A percentile compares a stretch with the other conserved stretches of the same genome.
phyloP scores from a whole-genome alignment of 2,888 invertebrate genomes.

The Aporophyla nigra region DNA sequence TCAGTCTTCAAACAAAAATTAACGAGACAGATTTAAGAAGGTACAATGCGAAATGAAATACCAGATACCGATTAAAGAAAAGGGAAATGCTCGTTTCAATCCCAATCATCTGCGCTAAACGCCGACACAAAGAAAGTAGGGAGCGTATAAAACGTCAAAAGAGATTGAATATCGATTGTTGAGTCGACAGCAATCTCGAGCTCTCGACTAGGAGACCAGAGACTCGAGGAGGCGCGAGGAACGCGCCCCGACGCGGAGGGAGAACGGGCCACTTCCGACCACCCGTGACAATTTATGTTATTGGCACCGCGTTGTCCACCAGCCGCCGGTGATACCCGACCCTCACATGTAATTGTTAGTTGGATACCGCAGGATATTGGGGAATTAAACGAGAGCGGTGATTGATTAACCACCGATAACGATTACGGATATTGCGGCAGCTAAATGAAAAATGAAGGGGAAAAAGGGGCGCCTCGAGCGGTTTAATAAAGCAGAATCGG shows the following conservation, averaged over 20 bases:
- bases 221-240: constrained; percentile 66
- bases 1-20: constrained; percentile 58
- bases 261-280: constrained; percentile 81
- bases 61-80: constrained; percentile 78
- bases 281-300: constrained; percentile 90
- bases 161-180: constrained; percentile 91
- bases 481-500: constrained; percentile 71
- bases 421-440: constrained; percentile 83
- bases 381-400: constrained; percentile 88
- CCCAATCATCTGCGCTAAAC: constrained; percentile 85
- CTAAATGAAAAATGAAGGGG: constrained; percentile 79
- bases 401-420: constrained; percentile 89
- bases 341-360: constrained; percentile 90
- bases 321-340: constrained; percentile 84
- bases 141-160: constrained; percentile 88
- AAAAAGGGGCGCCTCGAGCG: constrained; percentile 55
- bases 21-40: constrained; percentile 55
- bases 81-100: constrained; percentile 79
- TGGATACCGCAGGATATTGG: constrained; percentile 89
- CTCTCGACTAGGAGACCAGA: constrained; percentile 66
- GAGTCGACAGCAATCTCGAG: constrained; percentile 87
- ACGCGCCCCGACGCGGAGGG: constrained; percentile 62
- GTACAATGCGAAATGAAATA: constrained; percentile 73
- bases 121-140: constrained; percentile 87
- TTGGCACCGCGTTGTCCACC: constrained; percentile 85